Percentiles rank a stretch among this genome's conserved stretches.
Evolutionary conservation across 2,797 vertebrate genomes (phyloP).

Genomic region (Vultur gryphus): DNA sequence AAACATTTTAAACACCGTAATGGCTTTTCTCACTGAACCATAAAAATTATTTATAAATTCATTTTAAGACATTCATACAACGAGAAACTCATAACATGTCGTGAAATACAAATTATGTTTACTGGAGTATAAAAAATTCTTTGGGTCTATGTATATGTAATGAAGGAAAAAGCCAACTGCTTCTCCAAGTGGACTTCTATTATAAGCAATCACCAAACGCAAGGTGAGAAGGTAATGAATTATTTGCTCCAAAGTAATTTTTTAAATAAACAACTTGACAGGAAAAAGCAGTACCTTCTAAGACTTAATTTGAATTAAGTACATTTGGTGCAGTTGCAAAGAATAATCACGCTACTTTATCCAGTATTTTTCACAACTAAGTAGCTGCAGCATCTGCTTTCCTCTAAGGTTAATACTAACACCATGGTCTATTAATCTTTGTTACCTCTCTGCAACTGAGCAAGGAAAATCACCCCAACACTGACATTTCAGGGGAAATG

Average conservation of each 20-base stretch:
- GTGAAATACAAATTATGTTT: slow-evolving; percentile 71
- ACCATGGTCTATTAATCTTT: neutral
- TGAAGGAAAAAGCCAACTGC: slow-evolving; percentile 59
- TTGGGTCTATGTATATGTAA: slow-evolving; percentile 62
- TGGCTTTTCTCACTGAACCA: slow-evolving; percentile 69
- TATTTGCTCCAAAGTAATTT: slow-evolving; percentile 35
- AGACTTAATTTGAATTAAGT: slow-evolving; percentile 40
- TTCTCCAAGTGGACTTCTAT: slow-evolving; percentile 41
- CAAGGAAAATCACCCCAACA: neutral
- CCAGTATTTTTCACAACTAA: neutral
- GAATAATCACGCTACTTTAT: neutral
- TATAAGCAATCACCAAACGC: slow-evolving; percentile 25
- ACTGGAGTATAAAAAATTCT: slow-evolving; percentile 62
- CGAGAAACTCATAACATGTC: slow-evolving; percentile 53
- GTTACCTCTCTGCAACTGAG: neutral
- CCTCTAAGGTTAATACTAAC: neutral
- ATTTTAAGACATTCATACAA: slow-evolving; percentile 68
- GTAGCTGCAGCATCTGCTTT: neutral
- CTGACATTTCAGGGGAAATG: neutral
- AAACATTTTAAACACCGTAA: slow-evolving; percentile 74
- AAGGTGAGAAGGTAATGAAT: slow-evolving; percentile 54
- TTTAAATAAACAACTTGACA: slow-evolving; percentile 47
- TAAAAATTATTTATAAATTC: slow-evolving; percentile 76
- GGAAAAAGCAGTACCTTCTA: slow-evolving; percentile 12
- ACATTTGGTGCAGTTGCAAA: neutral